These are phyloP conservation scores for Sphinx pinastri DNA, from an alignment of 2,888 invertebrate species.

Conservation along the genomic window DNA sequence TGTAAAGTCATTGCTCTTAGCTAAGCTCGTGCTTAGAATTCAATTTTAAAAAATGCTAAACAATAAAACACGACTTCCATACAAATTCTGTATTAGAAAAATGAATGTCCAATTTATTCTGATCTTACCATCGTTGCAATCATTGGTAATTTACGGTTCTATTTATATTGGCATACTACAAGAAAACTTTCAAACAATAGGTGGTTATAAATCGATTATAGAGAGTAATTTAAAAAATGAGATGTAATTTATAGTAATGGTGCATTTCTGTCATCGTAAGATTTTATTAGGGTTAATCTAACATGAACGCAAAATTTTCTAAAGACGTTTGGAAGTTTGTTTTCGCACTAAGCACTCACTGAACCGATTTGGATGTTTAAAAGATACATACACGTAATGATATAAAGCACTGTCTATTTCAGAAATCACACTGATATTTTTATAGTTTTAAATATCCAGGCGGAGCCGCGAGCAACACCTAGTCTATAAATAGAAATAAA, in stretches of 20 bases:
- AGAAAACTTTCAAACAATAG: not conserved
- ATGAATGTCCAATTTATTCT: not conserved
- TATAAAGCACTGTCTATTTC: too few species aligned
- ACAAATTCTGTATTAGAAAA: slow-evolving; percentile 1
- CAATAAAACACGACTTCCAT: not conserved
- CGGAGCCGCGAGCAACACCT: too few species aligned
- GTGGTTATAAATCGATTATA: not conserved
- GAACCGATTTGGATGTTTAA: too few species aligned
- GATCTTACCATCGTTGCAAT: not conserved
- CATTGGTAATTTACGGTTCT: not conserved
- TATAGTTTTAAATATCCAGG: too few species aligned
- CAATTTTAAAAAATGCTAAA: slow-evolving; percentile 4
- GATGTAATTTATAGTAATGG: not conserved
- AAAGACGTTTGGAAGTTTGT: too few species aligned
- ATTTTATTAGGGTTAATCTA: too few species aligned
- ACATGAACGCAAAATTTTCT: too few species aligned
- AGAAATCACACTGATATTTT: too few species aligned
- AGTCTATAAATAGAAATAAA: too few species aligned
- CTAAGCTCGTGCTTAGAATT: not conserved
- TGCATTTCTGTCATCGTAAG: not conserved
- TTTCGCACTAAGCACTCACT: too few species aligned
- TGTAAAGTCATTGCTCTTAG: not conserved
- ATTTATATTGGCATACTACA: not conserved
- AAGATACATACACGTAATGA: too few species aligned
- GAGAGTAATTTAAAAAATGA: not conserved